A percentile compares a stretch with the other conserved stretches of the same genome.
Evolutionary conservation across 2,113 vertebrate species (phyloP).

Genomic region (Lophura nycthemera): DNA sequence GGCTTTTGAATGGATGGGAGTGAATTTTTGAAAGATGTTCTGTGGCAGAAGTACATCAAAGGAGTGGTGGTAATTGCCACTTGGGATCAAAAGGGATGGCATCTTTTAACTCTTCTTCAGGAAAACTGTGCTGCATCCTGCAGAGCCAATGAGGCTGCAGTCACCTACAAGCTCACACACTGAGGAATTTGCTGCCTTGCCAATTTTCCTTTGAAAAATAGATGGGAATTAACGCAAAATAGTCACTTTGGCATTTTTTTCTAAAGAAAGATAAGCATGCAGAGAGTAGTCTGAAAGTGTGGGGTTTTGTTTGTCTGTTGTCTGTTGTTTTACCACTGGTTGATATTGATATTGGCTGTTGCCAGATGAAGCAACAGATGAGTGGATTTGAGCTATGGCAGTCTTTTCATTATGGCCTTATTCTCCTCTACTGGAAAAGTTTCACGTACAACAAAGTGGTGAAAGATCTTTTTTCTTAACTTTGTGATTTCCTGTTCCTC

Average conservation of each 20-base stretch:
- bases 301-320: background rate
- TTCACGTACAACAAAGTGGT: background rate
- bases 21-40: background rate
- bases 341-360: no score
- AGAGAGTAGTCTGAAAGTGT: background rate
- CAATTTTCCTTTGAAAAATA: background rate
- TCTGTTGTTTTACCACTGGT: background rate
- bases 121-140: background rate
- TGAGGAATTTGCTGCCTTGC: background rate
- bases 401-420: background rate
- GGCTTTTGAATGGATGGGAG: fast-evolving
- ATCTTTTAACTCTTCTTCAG: background rate
- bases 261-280: background rate
- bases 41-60: background rate
- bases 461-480: background rate
- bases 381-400: background rate
- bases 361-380: background rate
- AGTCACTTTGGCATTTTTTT: background rate
- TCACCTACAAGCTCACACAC: no score
- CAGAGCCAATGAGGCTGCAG: background rate
- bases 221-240: fast-evolving
- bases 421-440: background rate
- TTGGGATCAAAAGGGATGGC: background rate
- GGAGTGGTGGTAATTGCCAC: fast-evolving
- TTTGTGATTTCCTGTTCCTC: conserved; percentile 56